A percentile compares a stretch with the other conserved stretches of the same genome.
These are phyloP conservation scores for Colletes collaris DNA, from an alignment of 2,888 invertebrate genomes.

Conservation along the genomic window DNA sequence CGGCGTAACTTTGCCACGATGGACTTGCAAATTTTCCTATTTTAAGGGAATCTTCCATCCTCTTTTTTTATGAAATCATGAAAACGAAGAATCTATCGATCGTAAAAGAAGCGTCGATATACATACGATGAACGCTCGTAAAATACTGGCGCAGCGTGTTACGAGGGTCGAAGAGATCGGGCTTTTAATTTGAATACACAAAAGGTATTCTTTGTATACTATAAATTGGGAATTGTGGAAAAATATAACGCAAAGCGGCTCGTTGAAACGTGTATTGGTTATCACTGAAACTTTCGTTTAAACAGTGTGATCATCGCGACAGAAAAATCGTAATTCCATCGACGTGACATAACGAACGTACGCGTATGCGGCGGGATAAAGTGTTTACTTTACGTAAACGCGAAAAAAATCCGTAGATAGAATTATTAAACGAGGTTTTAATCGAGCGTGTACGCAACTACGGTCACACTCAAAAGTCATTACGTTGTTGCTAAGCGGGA, in stretches of 20 bases:
- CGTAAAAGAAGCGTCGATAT: conserved; percentile 7
- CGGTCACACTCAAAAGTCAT: too few relatives aligned
- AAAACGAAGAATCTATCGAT: conserved; percentile 16
- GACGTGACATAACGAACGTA: too few relatives aligned
- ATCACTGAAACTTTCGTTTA: too few relatives aligned
- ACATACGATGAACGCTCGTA: background rate
- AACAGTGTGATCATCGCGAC: too few relatives aligned
- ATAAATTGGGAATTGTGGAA: background rate
- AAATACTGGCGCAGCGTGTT: background rate
- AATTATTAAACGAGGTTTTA: too few relatives aligned
- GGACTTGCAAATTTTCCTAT: conserved; percentile 12
- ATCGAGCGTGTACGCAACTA: too few relatives aligned
- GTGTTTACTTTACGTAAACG: too few relatives aligned
- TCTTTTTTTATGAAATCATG: conserved; percentile 21
- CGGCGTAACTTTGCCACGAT: conserved; percentile 1
- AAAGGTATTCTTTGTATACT: background rate
- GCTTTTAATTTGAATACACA: conserved; percentile 19
- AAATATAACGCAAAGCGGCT: background rate
- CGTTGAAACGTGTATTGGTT: background rate
- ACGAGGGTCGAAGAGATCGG: background rate
- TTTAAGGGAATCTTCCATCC: background rate
- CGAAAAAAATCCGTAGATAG: too few relatives aligned
- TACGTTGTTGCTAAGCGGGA: too few relatives aligned
- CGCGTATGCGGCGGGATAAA: too few relatives aligned
- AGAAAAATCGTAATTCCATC: too few relatives aligned